Evolutionary conservation across 2,797 vertebrate species (phyloP).

Genomic region (Acanthornis magna): DNA sequence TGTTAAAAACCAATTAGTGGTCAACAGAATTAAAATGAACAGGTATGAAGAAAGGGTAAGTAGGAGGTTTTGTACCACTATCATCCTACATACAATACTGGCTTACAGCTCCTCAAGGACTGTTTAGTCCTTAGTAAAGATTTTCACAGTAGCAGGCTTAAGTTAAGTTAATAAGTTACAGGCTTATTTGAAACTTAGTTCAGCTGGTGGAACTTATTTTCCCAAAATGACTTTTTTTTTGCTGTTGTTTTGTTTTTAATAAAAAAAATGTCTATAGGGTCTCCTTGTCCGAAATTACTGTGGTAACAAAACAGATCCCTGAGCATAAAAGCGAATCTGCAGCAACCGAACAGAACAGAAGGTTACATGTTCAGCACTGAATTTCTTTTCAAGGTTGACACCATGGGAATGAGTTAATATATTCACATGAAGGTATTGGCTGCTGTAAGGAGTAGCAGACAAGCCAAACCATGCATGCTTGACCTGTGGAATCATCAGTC

Average conservation of each 20-base stretch:
- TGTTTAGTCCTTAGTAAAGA: neutral
- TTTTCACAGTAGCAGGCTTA: neutral
- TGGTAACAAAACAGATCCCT: neutral
- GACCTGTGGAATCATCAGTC: neutral
- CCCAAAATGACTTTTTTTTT: neutral
- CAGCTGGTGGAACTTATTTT: neutral
- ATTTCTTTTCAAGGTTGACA: neutral
- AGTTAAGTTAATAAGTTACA: too few relatives aligned
- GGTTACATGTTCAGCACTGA: neutral
- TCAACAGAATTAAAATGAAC: neutral
- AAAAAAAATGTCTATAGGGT: neutral
- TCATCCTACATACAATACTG: neutral
- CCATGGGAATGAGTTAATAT: neutral
- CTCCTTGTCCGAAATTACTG: neutral
- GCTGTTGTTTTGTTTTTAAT: neutral
- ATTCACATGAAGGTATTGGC: neutral
- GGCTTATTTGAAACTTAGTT: constrained; percentile 7
- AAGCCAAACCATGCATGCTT: neutral
- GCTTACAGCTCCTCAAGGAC: neutral
- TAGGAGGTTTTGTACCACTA: neutral
- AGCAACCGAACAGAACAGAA: neutral
- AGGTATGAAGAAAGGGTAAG: neutral
- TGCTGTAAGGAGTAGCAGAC: neutral
- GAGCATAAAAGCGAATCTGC: neutral
- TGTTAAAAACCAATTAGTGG: neutral